Base-by-base conservation (phyloP, 2,888 invertebrate genomes). In the Abrostola tripartita region DNA sequence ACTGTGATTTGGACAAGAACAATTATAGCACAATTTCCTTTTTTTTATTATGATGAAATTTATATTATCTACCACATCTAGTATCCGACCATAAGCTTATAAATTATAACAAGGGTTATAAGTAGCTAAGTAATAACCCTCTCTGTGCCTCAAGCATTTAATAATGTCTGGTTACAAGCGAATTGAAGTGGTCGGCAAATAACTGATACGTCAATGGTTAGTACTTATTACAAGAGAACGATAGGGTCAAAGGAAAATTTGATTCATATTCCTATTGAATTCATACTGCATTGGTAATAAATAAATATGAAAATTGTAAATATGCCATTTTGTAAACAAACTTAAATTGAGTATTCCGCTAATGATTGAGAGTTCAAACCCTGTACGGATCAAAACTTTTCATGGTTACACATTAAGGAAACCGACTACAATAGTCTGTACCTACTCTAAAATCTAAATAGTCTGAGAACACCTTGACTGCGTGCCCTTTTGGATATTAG, bases 181-280 rank as follows among this genome's bases (percentile, higher is more conserved):
- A 74, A 80, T 69, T 90, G 83, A 82, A 92, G 92, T 83, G 90
- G 78, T 85, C 75, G 61, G 88, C 88, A 92, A 90, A 92, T 83
- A 92, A 63, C 71, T 72, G 63, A 61, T 67, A 68, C 70, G 63
- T 57, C 57, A 57, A 65, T 53, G 63, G 38, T 61, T 67, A 24
- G 24, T 4, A 68, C 64, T 65, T 62, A 57, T 53, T 68, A 70
- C 61, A 75, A 62, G 55, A 68, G 69, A 11, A 55, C 7, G 38
- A 47, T 57, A 59, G 62, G 52, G 59, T 62, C 6, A 56, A 51
- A 51, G 65, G 61, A 74, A 74, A 61, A 62, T 66, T 61, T 37
- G 36, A 51, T 37, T 36, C 10, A 57, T 54, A 63, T 60, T 59
- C 10, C 55, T 44, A 60, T 53, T 50, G 7, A 35, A 10, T 8